phyloP scores from a whole-genome alignment of 2,113 vertebrate genomes.

The Notiomystis cincta region DNA sequence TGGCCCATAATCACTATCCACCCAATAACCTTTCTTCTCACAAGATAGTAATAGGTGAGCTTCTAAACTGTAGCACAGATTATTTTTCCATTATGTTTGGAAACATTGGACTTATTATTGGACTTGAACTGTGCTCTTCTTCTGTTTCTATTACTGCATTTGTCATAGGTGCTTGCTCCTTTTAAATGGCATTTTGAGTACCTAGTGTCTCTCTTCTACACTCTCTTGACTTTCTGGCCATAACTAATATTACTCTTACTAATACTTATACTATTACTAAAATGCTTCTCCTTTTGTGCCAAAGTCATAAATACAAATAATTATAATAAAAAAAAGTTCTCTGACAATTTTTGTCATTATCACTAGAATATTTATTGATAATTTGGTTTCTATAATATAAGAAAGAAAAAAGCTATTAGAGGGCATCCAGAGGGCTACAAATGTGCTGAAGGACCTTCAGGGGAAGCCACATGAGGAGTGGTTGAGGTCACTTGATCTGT shows the following conservation, averaged over 20 bases:
- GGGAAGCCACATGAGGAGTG: fast-evolving
- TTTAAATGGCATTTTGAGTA: neutral
- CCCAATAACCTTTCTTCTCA: neutral
- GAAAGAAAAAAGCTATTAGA: neutral
- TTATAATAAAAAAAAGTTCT: too few relatives aligned
- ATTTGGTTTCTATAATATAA: neutral
- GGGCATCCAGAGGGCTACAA: neutral
- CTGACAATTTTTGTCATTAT: neutral
- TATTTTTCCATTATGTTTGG: neutral
- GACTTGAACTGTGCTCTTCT: neutral
- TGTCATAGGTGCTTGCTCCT: neutral
- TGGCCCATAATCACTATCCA: neutral
- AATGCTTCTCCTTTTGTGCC: neutral
- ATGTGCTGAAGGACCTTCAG: neutral
- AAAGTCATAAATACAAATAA: neutral
- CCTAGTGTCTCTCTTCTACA: neutral
- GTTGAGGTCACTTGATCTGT: neutral
- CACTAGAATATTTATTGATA: neutral
- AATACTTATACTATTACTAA: neutral
- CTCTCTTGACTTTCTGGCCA: neutral
- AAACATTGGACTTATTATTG: too few relatives aligned
- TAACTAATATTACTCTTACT: neutral
- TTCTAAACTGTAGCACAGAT: neutral
- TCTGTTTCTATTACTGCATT: neutral
- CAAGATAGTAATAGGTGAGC: neutral